Conservation (phyloP, 2,888 invertebrate species). For the Platycheirus albimanus region DNA sequence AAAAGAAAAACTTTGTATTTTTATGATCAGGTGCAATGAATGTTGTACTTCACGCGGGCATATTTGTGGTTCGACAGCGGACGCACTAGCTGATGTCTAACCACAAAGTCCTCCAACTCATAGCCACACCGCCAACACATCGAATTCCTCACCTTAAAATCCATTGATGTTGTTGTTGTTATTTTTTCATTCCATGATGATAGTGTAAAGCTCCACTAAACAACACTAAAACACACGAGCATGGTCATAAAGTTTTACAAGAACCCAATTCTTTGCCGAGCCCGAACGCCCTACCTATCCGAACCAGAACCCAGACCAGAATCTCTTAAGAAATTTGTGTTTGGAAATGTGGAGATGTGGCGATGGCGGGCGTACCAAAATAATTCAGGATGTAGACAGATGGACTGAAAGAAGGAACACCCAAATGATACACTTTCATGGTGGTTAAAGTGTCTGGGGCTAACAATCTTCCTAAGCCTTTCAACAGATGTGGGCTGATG, state of each 20-base stretch:
- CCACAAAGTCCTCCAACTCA: slow-evolving; percentile 47
- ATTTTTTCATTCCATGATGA: slow-evolving; percentile 48
- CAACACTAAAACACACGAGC: no score
- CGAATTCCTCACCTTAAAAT: slow-evolving; percentile 31
- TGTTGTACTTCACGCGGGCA: slow-evolving; percentile 58
- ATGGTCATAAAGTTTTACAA: slow-evolving; percentile 66
- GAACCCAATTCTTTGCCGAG: slow-evolving; percentile 29
- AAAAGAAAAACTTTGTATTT: slow-evolving; percentile 35
- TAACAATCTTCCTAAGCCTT: slow-evolving; percentile 23
- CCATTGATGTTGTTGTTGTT: slow-evolving; percentile 5
- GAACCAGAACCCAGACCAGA: slow-evolving; percentile 2
- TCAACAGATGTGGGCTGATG: slow-evolving; percentile 46
- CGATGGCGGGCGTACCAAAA: no score
- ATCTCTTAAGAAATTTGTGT: background rate
- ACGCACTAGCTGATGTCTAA: slow-evolving; percentile 37
- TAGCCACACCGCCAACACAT: background rate
- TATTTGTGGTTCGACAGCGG: slow-evolving; percentile 57
- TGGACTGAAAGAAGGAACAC: slow-evolving; percentile 22
- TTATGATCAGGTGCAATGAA: slow-evolving; percentile 66
- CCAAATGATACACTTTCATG: slow-evolving; percentile 35
- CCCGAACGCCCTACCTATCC: slow-evolving; percentile 29
- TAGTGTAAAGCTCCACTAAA: slow-evolving; percentile 62
- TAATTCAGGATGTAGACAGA: slow-evolving; percentile 49
- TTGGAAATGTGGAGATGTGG: slow-evolving; percentile 44
- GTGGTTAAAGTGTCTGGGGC: slow-evolving; percentile 10